These are phyloP conservation scores for Dromas ardeola DNA, from an alignment of 2,113 vertebrate genomes.

Conservation along the genomic window DNA sequence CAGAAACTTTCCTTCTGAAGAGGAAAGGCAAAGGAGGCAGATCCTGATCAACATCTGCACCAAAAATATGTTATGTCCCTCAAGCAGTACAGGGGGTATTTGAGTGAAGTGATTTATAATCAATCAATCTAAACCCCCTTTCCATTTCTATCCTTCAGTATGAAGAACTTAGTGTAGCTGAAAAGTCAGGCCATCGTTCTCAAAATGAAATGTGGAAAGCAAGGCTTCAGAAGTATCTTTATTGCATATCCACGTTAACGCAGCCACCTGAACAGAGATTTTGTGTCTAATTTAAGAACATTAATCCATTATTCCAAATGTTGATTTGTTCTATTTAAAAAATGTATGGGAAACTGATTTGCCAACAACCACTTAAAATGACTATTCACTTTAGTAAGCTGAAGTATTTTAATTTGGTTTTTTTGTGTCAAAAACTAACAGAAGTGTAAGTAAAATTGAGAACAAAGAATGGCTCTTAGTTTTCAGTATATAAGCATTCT, in stretches of 20 bases:
- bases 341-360: background rate
- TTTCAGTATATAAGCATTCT: background rate
- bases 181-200: background rate
- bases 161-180: background rate
- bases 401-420: background rate
- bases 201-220: background rate
- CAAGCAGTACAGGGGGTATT: no score
- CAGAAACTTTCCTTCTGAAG: background rate
- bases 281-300: background rate
- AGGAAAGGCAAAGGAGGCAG: background rate
- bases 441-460: conserved; percentile 16
- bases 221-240: background rate
- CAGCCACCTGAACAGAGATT: background rate
- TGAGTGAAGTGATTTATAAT: background rate
- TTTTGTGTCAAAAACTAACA: background rate
- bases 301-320: background rate
- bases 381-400: background rate
- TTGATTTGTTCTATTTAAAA: background rate
- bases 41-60: background rate
- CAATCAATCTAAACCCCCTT: background rate
- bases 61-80: background rate
- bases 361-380: background rate
- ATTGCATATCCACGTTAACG: background rate
- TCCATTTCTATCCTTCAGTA: background rate
- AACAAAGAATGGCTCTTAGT: conserved; percentile 23